Evolutionary conservation across 2,888 invertebrate species (phyloP), one percentile per base, ranked within the genome.

Genomic region (Archips xylosteana): DNA sequence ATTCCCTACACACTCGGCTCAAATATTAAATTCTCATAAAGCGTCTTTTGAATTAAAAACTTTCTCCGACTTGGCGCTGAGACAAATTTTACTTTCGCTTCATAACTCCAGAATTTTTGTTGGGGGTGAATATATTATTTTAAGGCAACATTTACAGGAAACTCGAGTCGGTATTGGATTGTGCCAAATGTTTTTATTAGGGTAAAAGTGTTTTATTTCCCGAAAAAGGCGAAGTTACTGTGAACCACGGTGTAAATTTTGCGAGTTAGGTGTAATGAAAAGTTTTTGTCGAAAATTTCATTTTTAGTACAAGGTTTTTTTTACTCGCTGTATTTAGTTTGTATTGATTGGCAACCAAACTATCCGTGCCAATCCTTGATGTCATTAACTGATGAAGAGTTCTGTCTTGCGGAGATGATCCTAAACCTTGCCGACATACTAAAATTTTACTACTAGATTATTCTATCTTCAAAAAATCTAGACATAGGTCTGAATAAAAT

Each of bases 1-100:
- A 42, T 54, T 63, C 72, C 68, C 51, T 51, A 12, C 36, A 61
- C 49, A 64, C 63, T 54, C 63, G 68, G n/a, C 59, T 59, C 63
- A 69, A 73, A 69, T 64, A 73, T 73, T 69, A 73, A 73, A 73
- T 68, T 73, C 73, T 64, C 73, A 49, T 73, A 68, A 73, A 71
- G 57, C 59, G 68, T 68, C 49, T 64, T 59, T 64, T 34, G 73
- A 64, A 73, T 73, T 73, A 73, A 63, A 73, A 73, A 73, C 68
- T 73, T 73, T 69, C n/a, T 63, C 73, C 67, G 68, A 73, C 59
- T 73, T 64, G 13, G 73, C 68, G 73, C 42, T 15, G 68, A 60
- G 68, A 60, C 65, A 73, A 73, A 73, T 69, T 69, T 69, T 69
- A 73, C 63, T 64, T 65, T 64, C 73, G 63, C 63, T 64, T 59